phyloP scores from a whole-genome alignment of 2,113 vertebrate species.

The Silurus glanis region DNA sequence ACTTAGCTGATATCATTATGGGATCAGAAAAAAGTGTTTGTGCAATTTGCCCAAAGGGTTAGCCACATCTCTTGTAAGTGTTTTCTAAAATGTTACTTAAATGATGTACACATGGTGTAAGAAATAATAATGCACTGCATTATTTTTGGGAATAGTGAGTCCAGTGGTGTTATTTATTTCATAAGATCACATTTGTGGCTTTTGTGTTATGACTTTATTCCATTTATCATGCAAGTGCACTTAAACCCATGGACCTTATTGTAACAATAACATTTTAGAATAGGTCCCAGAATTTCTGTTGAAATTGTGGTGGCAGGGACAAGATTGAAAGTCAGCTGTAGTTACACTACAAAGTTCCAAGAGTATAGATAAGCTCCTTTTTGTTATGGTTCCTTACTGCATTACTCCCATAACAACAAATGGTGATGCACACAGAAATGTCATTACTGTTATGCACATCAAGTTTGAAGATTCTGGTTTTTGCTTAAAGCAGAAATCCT shows the following conservation, averaged over 20 bases:
- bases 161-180: not conserved
- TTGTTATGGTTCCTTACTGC: too few species aligned
- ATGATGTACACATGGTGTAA: conserved; percentile 46
- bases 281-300: not conserved
- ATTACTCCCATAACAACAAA: not conserved
- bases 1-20: conserved; percentile 50
- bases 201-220: not conserved
- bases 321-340: not conserved
- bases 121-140: conserved; percentile 34
- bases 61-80: conserved; percentile 43
- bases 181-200: not conserved
- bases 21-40: conserved; percentile 56
- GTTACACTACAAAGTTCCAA: not conserved
- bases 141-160: not conserved
- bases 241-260: not conserved
- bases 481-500: not conserved
- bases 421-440: too few species aligned
- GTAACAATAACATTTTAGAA: not conserved
- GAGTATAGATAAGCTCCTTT: not conserved
- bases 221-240: not conserved
- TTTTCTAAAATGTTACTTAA: conserved; percentile 46
- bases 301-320: too few species aligned
- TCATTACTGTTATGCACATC: not conserved
- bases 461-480: not conserved
- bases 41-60: conserved; percentile 51